Conservation (phyloP, 2,888 invertebrate species). For the Hirtodrosophila duncani region DNA sequence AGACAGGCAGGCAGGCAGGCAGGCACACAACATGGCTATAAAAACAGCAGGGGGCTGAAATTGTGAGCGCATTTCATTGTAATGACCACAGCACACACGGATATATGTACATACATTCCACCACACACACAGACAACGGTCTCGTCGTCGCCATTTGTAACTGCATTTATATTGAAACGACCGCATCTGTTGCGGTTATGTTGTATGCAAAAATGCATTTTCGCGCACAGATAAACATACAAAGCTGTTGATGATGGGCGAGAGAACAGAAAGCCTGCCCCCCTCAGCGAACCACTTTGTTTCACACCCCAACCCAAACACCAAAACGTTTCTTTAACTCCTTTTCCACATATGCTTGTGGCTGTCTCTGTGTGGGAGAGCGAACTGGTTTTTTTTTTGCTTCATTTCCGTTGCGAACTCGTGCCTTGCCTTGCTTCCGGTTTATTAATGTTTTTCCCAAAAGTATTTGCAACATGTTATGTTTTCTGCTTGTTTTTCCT, state of each 20-base stretch:
- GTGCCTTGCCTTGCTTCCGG: conserved; percentile 51
- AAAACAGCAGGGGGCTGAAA: conserved; percentile 48
- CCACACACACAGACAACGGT: conserved; percentile 1
- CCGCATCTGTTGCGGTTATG: conserved; percentile 73
- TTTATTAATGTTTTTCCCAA: conserved; percentile 58
- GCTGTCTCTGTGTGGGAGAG: not conserved
- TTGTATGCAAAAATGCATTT: conserved; percentile 73
- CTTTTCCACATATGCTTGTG: not conserved
- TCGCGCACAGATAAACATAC: conserved; percentile 72
- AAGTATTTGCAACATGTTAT: conserved; percentile 27
- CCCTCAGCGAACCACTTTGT: conserved; percentile 37
- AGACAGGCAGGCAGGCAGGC: conserved; percentile 4
- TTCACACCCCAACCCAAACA: conserved; percentile 6
- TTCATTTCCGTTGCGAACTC: conserved; percentile 60
- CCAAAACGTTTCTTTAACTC: conserved; percentile 1
- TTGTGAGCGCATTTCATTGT: conserved; percentile 66
- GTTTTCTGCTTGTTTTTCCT: conserved; percentile 10
- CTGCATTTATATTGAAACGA: conserved; percentile 73
- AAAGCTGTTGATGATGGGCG: conserved; percentile 31
- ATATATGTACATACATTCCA: not conserved
- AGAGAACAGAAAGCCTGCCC: too few species aligned
- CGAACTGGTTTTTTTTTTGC: conserved; percentile 28
- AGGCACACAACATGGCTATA: conserved; percentile 40
- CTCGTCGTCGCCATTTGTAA: conserved; percentile 61
- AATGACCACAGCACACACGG: conserved; percentile 58